phyloP scores from a whole-genome alignment of 2,888 invertebrate genomes.

The Agonopterix alstromeriana region DNA sequence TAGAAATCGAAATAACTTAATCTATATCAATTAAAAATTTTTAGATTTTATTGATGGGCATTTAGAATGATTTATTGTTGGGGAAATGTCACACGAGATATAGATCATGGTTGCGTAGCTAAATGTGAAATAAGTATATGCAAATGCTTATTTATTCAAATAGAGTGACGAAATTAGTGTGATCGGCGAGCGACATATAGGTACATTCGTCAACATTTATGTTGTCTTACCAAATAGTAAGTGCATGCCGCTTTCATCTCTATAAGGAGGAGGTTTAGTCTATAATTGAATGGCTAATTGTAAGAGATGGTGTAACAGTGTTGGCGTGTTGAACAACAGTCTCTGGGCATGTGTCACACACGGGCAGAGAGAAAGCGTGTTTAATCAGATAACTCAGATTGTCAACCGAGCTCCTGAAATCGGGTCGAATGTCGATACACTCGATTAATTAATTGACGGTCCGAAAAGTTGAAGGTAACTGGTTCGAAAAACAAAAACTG shows the following conservation, averaged over 20 bases:
- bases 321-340: slow-evolving; percentile 10
- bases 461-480: slow-evolving; percentile 65
- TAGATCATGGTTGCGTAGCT: slow-evolving; percentile 44
- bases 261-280: slow-evolving; percentile 5
- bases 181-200: slow-evolving; percentile 25
- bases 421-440: slow-evolving; percentile 75
- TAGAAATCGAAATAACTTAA: too few relatives aligned
- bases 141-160: slow-evolving; percentile 68
- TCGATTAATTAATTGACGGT: slow-evolving; percentile 74
- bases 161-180: slow-evolving; percentile 67
- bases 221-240: not conserved
- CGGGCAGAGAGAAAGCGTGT: slow-evolving; percentile 70
- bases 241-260: slow-evolving; percentile 6
- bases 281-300: slow-evolving; percentile 6
- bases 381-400: slow-evolving; percentile 76
- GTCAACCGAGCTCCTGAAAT: slow-evolving; percentile 75
- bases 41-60: slow-evolving; percentile 29
- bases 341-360: slow-evolving; percentile 37
- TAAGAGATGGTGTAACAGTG: slow-evolving; percentile 5
- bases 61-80: slow-evolving; percentile 16
- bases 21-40: not conserved
- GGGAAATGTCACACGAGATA: slow-evolving; percentile 42
- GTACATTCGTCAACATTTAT: slow-evolving; percentile 2
- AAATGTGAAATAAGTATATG: slow-evolving; percentile 48
- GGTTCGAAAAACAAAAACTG: slow-evolving; percentile 57